Base-by-base conservation (phyloP, 2,797 vertebrate species). In the Alectoris magna region DNA sequence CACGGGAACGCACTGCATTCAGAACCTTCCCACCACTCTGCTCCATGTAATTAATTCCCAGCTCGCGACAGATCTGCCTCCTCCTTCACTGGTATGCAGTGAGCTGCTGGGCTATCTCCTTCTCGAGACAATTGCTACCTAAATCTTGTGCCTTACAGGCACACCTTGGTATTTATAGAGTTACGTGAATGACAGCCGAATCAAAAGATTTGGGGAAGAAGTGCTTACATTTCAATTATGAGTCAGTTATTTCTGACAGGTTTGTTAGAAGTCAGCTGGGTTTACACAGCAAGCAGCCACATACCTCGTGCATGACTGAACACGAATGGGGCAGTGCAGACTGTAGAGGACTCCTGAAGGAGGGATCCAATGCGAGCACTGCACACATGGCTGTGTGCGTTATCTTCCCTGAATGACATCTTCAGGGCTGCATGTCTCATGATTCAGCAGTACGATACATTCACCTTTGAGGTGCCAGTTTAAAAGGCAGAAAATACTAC, bases 311-410 rank as follows among this genome's bases (percentile, higher is more conserved):
- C 5, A 4, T 4, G n/a, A 59, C 59, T 5, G 34, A 55, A 9
- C 10, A 13, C 2, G 21, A 72, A 55, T 0, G 0, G 10, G 38
- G 60, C 11, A 64, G 24, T 9, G 69, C 72, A 38, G 18, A 70
- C 23, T 62, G 19, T 8, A 12, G 14, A 67, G 3, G 12, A 5
- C 1, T 41, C 43, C 39, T 53, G 12, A 46, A 76, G 26, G 38
- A 77, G 17, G 0, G 3, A 73, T 41, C 24, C n/a, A 31, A 60
- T 7, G 24, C 27, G 12, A 78, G 31, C 19, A n/a, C 18, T 4
- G 2, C 34, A 71, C 0, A 0, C 0, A 0, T 17, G 27, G 14
- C 29, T 8, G 1, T 0, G 1, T 31, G 13, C 3, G 1, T 44
- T 24, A 24, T 8, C 39, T 14, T 69, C 18, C 41, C 69, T 2